Evolutionary conservation across 2,888 invertebrate genomes (phyloP), one percentile per base, ranked within the genome.

Genomic region (Zootermopsis nevadensis): DNA sequence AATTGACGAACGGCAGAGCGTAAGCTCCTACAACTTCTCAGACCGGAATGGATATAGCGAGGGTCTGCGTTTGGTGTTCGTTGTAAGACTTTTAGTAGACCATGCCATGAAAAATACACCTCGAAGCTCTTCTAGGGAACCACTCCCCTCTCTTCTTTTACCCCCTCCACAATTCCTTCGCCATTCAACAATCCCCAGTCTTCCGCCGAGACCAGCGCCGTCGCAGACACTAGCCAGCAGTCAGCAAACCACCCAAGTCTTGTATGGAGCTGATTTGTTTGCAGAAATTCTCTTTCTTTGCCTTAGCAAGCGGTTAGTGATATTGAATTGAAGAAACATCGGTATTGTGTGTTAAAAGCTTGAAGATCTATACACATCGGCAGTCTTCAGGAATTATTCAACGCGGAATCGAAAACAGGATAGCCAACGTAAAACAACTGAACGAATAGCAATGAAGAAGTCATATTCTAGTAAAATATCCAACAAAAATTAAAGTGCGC

Each of bases 141-240:
- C n/a, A 24, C n/a, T 38, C 38, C 74, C 74, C 74, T 27, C 38
- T 24, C 38, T 24, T 74, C 27, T 69, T 69, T 30, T 24, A 7
- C 24, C 74, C 74, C 38, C 74, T 31, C 27, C 33, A 30, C 15
- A 10, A 12, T 33, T 31, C 35, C 74, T 74, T 74, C n/a, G 10
- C 74, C 74, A 74, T 74, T 74, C 74, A 74, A 74, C 74, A 74
- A 74, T 74, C 74, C 74, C 74, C 35, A 38, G 74, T 74, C 74
- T 38, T 42, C 74, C 38, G 74, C 38, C 31, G 38, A 60, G n/a
- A 27, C 10, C 38, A 8, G 74, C 74, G 38, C 42, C 38, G 38
- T 38, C n/a, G n/a, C 74, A n/a, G 38, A 38, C n/a, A 42, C 74
- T n/a, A 12, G n/a, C 31, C 38, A 10, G 30, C 69, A 6, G 7